Evolutionary conservation across 2,797 vertebrate genomes (phyloP).

Genomic region (Macrochelys suwanniensis): DNA sequence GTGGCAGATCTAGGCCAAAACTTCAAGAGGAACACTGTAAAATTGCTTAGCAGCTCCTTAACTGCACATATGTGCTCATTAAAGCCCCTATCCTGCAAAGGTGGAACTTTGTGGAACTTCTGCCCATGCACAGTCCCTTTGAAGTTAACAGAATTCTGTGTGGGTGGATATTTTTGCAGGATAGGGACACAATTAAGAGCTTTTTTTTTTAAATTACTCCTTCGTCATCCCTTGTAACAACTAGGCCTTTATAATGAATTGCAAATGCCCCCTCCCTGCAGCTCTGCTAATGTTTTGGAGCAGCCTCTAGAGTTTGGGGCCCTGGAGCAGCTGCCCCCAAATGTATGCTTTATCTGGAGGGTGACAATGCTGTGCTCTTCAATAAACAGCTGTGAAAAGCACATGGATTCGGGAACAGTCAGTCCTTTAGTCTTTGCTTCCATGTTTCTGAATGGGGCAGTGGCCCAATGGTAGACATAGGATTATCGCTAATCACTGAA

Average conservation of each 20-base stretch:
- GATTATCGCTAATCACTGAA: not conserved
- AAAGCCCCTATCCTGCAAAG: not conserved
- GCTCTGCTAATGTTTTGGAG: not conserved
- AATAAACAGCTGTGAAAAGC: not conserved
- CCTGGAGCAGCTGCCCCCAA: not conserved
- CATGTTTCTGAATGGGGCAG: rapidly evolving
- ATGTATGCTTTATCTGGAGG: not conserved
- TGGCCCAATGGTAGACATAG: not conserved
- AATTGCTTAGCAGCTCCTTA: not conserved
- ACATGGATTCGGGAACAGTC: not conserved
- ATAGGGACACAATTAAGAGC: not conserved
- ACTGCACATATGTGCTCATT: not conserved
- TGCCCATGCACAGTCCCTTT: not conserved
- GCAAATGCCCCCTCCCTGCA: not conserved
- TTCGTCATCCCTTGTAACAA: not conserved
- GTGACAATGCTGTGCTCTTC: not conserved
- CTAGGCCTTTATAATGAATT: not conserved
- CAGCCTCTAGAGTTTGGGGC: not conserved
- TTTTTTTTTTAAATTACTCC: not conserved
- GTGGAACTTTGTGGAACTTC: not conserved
- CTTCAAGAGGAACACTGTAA: not conserved
- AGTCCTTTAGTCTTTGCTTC: not conserved
- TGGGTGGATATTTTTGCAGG: not conserved
- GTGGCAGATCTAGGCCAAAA: not conserved
- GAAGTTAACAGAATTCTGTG: not conserved